Base-by-base conservation (phyloP, 2,113 vertebrate species). In the Xiphias gladius region DNA sequence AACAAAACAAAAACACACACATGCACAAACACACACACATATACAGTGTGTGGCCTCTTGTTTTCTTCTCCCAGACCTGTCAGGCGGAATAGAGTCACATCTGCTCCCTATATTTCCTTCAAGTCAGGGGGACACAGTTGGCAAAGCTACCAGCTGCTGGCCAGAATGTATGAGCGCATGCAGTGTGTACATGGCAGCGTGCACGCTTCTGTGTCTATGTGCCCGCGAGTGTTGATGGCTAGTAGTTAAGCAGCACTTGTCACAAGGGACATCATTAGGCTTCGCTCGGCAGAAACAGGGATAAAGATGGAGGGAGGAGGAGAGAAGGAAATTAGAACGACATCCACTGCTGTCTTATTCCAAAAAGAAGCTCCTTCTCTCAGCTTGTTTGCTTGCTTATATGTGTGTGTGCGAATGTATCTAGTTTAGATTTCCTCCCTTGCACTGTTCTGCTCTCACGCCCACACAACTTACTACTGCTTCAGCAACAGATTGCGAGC, bases 191-290 rank as follows among this genome's bases (percentile, higher is more conserved):
- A 46, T 1, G 55, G 20, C n/a, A 1, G 68, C 41, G 41, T 58
- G 66, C 72, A 43, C n/a, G 11, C 17, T 1, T 50, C 54, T 39
- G 76, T 73, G 82, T 84, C 39, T 86, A 11, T 41, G 76, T 4
- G 77, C 43, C 64, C 30, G 65, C 8, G 2, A 83, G 80, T 30
- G 86, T 68, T 65, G 86, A 86, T 87, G 79, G 82, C 82, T 55
- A 79, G 43, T 69, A 85, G 90, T 93, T 91, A 91, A 90, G 84
- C 88, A 90, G 91, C 88, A 80, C 91, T 86, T 90, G 91, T 93
- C 94, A 92, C 93, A 26, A 22, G 94, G 94, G 93, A 94, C 91
- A 91, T 95, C 91, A 94, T 96, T 95, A 96, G 88, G 88, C 89
- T 79, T 80, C 26, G 64, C 84, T 89, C 71, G 43, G 86, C 87